phyloP scores from a whole-genome alignment of 2,797 vertebrate species.

The Scarus forsteni region DNA sequence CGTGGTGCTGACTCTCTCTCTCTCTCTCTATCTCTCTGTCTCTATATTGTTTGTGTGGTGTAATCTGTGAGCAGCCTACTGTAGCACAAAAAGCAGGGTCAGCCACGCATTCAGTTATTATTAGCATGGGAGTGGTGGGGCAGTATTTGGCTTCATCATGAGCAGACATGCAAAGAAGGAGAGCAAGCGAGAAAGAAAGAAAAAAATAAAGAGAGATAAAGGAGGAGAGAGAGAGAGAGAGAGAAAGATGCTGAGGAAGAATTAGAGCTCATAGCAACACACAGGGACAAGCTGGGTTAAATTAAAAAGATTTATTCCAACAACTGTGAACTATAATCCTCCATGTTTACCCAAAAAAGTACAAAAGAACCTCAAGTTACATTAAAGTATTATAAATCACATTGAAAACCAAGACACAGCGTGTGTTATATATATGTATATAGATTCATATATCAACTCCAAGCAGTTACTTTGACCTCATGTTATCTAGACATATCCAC shows the following conservation, averaged over 20 bases:
- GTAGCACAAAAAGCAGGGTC: conserved; percentile 68
- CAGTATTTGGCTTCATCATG: conserved; percentile 60
- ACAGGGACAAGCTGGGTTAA: conserved; percentile 79
- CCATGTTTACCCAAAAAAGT: conserved; percentile 91
- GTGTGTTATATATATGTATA: conserved; percentile 78
- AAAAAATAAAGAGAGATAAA: conserved; percentile 9
- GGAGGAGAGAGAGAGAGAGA: conserved; percentile 42
- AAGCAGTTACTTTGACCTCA: conserved; percentile 81
- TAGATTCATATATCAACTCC: conserved; percentile 81
- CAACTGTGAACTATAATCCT: conserved; percentile 84
- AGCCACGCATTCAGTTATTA: conserved; percentile 70
- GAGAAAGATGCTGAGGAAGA: conserved; percentile 52
- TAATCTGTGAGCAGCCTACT: conserved; percentile 55
- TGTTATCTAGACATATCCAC: conserved; percentile 81
- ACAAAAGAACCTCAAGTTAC: conserved; percentile 89
- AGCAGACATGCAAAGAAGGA: conserved; percentile 68
- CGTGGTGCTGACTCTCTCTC: conserved; percentile 61
- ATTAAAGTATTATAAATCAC: conserved; percentile 92
- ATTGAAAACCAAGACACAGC: conserved; percentile 85
- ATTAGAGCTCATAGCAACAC: conserved; percentile 75
- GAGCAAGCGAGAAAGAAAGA: conserved; percentile 4
- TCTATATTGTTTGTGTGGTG: conserved; percentile 22
- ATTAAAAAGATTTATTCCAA: conserved; percentile 94
- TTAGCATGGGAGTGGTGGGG: conserved; percentile 63
- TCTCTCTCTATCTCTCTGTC: neutral